Conservation (phyloP, 1,140 invertebrate genomes). For the Drosophila ercepeae region DNA sequence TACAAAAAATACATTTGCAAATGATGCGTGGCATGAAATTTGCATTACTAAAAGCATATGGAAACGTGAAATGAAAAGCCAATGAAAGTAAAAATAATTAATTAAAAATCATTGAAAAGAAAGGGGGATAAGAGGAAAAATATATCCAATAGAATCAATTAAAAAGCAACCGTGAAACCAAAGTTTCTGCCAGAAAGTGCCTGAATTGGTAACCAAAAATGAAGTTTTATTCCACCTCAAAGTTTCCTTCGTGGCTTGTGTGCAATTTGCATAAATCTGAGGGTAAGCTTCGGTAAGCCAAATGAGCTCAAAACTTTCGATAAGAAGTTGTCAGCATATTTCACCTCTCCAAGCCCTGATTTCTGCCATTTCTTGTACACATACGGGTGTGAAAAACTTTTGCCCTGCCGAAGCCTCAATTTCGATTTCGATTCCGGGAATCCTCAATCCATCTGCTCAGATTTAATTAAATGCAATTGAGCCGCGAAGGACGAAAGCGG, state of each 20-base stretch:
- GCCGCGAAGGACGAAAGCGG: constrained; percentile 1
- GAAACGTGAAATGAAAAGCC: not conserved
- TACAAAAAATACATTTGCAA: constrained; percentile 5
- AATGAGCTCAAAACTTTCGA: constrained; percentile 35
- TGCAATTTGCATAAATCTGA: constrained; percentile 46
- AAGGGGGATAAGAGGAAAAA: not conserved
- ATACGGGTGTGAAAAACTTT: constrained; percentile 5
- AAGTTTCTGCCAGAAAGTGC: not conserved
- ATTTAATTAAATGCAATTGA: constrained; percentile 49
- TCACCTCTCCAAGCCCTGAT: constrained; percentile 2
- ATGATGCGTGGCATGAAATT: too few species aligned
- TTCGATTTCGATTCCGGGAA: constrained; percentile 30
- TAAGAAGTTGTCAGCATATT: constrained; percentile 31
- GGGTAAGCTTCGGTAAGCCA: constrained; percentile 16
- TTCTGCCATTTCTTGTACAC: not conserved
- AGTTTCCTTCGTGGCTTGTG: constrained; percentile 27
- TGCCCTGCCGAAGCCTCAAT: constrained; percentile 22
- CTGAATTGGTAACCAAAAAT: constrained; percentile 5
- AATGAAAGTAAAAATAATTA: not conserved
- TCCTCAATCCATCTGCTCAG: constrained; percentile 10
- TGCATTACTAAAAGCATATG: not conserved
- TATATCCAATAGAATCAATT: not conserved
- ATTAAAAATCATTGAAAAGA: not conserved
- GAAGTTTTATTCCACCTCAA: constrained; percentile 21
- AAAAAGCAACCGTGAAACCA: not conserved